phyloP scores from a whole-genome alignment of 2,888 invertebrate species.

The Scaptomyza parva region DNA sequence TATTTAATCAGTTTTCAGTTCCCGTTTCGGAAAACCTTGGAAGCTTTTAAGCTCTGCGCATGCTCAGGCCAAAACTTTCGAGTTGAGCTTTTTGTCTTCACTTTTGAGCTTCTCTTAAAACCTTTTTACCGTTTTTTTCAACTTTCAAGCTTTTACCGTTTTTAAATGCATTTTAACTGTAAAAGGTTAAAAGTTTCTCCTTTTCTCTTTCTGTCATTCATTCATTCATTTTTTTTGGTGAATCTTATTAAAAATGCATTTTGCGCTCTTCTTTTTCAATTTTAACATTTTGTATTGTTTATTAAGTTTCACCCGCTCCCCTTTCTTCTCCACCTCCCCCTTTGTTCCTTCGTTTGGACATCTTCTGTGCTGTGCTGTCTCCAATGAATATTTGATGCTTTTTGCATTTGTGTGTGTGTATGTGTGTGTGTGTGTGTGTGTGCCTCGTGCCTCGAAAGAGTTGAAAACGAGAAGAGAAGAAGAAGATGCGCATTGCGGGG shows the following conservation, averaged over 20 bases:
- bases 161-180: too few species aligned
- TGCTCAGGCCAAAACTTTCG: too few species aligned
- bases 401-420: too few species aligned
- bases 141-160: too few species aligned
- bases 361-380: constrained; percentile 3
- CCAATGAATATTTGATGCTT: constrained; percentile 40
- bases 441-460: constrained; percentile 53
- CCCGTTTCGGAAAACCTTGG: background rate
- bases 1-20: too few species aligned
- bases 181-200: too few species aligned
- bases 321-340: too few species aligned
- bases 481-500: background rate
- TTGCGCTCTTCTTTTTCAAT: constrained; percentile 11
- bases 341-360: constrained; percentile 1
- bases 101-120: background rate
- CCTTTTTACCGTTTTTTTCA: too few species aligned
- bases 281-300: constrained; percentile 22
- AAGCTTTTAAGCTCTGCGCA: background rate
- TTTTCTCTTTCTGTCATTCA: too few species aligned
- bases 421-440: too few species aligned
- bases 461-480: background rate
- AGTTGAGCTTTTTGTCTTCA: too few species aligned
- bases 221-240: background rate
- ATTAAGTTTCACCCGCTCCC: background rate
- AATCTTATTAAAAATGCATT: constrained; percentile 42